These are phyloP conservation scores for Pammene aurita DNA, from an alignment of 2,888 invertebrate genomes.

Conservation along the genomic window DNA sequence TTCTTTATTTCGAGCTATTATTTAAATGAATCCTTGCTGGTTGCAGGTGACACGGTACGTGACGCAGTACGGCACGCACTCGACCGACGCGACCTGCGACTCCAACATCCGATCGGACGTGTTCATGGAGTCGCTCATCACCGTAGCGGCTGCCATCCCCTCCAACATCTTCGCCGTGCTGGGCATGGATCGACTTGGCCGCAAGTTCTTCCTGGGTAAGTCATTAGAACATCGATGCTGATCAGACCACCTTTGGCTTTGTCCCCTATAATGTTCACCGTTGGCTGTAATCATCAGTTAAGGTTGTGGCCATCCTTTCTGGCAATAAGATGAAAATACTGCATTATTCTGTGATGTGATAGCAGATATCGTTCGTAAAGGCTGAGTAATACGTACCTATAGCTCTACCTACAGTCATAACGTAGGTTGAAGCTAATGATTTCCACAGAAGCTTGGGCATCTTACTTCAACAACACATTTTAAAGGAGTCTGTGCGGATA, in stretches of 20 bases:
- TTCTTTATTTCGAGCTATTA: no score
- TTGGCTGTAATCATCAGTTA: no score
- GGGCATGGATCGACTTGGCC: conserved; percentile 93
- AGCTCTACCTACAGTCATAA: neutral
- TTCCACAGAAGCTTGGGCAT: no score
- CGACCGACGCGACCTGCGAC: conserved; percentile 83
- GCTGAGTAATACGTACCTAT: no score
- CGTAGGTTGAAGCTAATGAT: neutral
- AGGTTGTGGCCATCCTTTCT: no score
- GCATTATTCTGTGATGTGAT: no score
- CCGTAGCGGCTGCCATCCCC: conserved; percentile 92
- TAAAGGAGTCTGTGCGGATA: no score
- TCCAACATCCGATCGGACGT: conserved; percentile 90
- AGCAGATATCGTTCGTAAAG: no score
- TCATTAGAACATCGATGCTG: conserved; percentile 1
- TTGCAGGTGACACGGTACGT: conserved; percentile 88
- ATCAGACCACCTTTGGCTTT: no score
- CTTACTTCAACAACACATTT: no score
- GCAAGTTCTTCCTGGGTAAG: conserved; percentile 91
- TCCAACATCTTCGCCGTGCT: conserved; percentile 92
- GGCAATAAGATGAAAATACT: no score
- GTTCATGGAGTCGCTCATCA: conserved; percentile 93
- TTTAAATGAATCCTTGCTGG: neutral
- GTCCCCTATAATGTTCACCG: no score
- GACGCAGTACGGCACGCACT: conserved; percentile 86